phyloP scores from a whole-genome alignment of 2,888 invertebrate genomes.

The Hipparchia sbordonii region DNA sequence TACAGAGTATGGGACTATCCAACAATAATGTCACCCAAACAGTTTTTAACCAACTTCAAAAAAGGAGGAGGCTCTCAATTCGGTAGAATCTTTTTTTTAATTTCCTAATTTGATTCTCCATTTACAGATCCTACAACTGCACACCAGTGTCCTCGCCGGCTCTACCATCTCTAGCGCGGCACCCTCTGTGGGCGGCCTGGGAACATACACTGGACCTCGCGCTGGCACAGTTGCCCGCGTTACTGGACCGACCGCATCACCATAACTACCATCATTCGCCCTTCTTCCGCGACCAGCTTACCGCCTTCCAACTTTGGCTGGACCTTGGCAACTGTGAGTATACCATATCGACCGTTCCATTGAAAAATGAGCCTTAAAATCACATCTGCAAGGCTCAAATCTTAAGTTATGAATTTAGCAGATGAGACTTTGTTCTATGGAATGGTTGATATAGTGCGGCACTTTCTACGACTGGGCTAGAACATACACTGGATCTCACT shows the following conservation, averaged over 20 bases:
- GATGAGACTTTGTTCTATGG: no score
- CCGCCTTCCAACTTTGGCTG: conserved; percentile 98
- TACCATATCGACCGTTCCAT: background rate
- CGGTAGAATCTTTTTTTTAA: no score
- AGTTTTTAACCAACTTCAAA: no score
- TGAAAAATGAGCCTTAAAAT: no score
- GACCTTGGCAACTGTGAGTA: conserved; percentile 84
- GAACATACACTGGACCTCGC: conserved; percentile 98
- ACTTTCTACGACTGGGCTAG: no score
- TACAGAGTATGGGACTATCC: background rate
- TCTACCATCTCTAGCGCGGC: conserved; percentile 94
- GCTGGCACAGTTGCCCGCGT: conserved; percentile 93
- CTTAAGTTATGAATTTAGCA: no score
- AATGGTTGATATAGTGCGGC: no score
- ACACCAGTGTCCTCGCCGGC: conserved; percentile 96
- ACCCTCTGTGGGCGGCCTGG: conserved; percentile 99
- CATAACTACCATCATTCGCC: conserved; percentile 87
- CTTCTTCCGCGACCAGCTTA: conserved; percentile 98
- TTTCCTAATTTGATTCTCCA: background rate
- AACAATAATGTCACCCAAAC: background rate
- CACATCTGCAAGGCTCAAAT: no score
- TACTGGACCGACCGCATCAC: conserved; percentile 84
- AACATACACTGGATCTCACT: conserved; percentile 95
- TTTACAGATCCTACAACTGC: conserved; percentile 93
- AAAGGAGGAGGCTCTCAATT: no score